Conservation (phyloP, 2,888 invertebrate species). For the Prenolepis imparis region DNA sequence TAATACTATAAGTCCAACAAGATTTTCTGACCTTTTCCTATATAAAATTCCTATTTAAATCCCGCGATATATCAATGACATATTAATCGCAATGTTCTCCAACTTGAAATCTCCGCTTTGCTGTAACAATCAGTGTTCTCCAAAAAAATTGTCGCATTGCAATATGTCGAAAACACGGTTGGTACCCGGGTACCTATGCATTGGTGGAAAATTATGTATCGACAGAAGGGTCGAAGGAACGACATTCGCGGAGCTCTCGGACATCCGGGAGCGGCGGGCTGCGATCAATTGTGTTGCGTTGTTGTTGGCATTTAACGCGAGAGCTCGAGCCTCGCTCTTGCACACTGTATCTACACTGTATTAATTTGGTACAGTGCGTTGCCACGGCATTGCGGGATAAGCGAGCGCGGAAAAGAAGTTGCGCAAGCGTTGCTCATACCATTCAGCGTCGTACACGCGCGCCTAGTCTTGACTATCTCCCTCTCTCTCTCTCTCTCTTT, state of each 20-base stretch:
- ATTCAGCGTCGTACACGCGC: constrained; percentile 45
- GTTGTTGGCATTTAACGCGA: constrained; percentile 77
- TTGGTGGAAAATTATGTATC: no score
- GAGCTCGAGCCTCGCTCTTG: constrained; percentile 56
- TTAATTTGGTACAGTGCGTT: constrained; percentile 82
- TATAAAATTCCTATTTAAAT: no score
- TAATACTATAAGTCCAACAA: no score
- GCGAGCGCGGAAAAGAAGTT: constrained; percentile 79
- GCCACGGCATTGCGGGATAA: constrained; percentile 65
- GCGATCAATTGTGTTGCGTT: constrained; percentile 69
- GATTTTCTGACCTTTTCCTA: no score
- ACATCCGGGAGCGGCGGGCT: constrained; percentile 79
- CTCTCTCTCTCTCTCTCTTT: constrained; percentile 25
- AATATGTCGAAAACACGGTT: no score
- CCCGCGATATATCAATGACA: no score
- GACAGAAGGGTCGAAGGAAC: constrained; percentile 34
- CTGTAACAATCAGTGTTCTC: no score
- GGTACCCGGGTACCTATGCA: no score
- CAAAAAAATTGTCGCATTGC: no score
- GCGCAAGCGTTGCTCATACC: constrained; percentile 76
- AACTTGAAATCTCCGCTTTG: no score
- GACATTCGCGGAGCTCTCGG: constrained; percentile 79
- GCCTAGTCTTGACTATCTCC: constrained; percentile 28
- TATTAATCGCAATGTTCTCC: no score
- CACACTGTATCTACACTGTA: constrained; percentile 65